Conservation (phyloP, 2,113 vertebrate species). For the Arvicanthis niloticus region DNA sequence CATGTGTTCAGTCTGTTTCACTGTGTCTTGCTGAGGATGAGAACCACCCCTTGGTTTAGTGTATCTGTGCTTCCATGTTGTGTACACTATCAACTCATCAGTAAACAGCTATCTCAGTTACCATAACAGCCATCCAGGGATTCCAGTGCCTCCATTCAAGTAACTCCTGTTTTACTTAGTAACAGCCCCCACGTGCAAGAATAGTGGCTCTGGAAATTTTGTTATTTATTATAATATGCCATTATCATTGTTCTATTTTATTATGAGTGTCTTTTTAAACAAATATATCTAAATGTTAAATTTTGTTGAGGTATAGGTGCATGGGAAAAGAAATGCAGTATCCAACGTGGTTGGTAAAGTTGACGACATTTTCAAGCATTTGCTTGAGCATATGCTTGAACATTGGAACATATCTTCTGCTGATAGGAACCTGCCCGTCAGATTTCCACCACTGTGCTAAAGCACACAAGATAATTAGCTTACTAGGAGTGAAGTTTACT, state of each 20-base stretch:
- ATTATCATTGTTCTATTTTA: background rate
- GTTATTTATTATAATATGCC: background rate
- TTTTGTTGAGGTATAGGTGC: background rate
- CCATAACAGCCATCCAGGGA: background rate
- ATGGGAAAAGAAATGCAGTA: background rate
- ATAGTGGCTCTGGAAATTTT: background rate
- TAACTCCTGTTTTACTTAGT: background rate
- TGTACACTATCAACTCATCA: background rate
- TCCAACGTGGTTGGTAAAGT: background rate
- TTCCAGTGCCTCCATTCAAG: background rate
- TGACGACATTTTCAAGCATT: background rate
- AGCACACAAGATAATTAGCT: background rate
- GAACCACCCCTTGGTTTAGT: background rate
- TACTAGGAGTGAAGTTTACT: background rate
- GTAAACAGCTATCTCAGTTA: background rate
- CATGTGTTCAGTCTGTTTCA: background rate
- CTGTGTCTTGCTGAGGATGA: background rate
- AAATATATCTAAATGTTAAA: background rate
- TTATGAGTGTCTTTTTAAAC: background rate
- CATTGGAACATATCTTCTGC: background rate
- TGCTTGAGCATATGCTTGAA: background rate
- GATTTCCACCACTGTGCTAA: background rate
- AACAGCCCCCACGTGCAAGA: background rate
- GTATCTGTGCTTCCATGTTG: background rate
- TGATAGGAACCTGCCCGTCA: background rate